Base-by-base conservation (phyloP, 1,140 invertebrate genomes). In the Cryptotermes secundus region DNA sequence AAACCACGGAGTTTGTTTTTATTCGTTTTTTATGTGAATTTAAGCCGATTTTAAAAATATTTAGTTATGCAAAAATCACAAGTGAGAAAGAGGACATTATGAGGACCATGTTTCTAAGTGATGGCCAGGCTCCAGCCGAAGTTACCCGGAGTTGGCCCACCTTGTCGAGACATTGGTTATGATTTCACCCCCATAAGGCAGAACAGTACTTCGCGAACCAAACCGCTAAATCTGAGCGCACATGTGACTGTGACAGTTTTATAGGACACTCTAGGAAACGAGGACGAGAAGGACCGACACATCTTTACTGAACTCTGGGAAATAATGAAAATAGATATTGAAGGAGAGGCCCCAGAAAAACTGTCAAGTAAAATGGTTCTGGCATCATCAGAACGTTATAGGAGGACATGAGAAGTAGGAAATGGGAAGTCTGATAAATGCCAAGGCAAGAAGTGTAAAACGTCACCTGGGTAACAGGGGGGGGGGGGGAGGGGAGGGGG, bases 161-260 rank as follows among this genome's bases (percentile, higher is more conserved):
- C 59, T 72, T 26, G 59, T 10, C 59, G 26, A 72, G 59, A n/a
- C 59, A 31, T 3, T n/a, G 59, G 59, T 0, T 72, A 72, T 31
- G 59, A 72, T 72, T 72, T 26, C 59, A 31, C 10, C 59, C 59
- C 59, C n/a, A 31, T 31, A 72, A 26, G 9, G 26, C n/a, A 12
- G n/a, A 31, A 1, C 9, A 72, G 31, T 72, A n/a, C 59, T 6
- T 14, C 14, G 6, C 59, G 4, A 72, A 72, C 26, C 59, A 31
- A n/a, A n/a, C 26, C 59, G 9, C 31, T 72, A 72, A 31, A 72
- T 72, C 26, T 6, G n/a, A 72, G 26, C 59, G 26, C 59, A 4
- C n/a, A 72, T 31, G n/a, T 72, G 26, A 72, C 59, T 72, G 59
- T 72, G 59, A 72, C 59, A 72, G 59, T 72, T 72, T 72, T 72